Base-by-base conservation (phyloP, 2,797 vertebrate genomes). In the Esox masquinongy region DNA sequence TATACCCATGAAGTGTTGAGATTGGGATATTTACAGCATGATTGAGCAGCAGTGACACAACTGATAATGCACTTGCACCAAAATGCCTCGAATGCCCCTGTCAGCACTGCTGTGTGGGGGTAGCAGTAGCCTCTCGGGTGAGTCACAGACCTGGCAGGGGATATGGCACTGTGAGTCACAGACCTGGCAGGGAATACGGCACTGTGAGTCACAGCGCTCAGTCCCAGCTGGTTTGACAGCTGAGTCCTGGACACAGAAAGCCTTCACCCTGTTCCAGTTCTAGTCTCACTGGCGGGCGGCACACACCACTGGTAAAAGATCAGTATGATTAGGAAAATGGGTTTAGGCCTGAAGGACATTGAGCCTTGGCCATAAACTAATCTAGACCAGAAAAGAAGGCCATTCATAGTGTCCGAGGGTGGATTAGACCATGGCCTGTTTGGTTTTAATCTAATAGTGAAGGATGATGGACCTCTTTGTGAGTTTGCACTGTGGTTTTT, bases 201-300 rank as follows among this genome's bases (percentile, higher is more conserved):
- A 7, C 6, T 5, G 7, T 79, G 70, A 73, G 39, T 76, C 74
- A 80, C n/a, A 56, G 1, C 19, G 0, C 51, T 56, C 51, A 22
- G 51, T 17, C 67, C 34, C 67, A 73, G 66, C 70, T 56, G 66
- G 51, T 19, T 26, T 66, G 36, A 36, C 51, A 79, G 63, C 34
- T 34, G 68, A 63, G 24, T 51, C 19, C 74, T 24, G n/a, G 22
- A 26, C 31, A 75, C 29, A 43, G 51, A 15, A 29, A 56, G 66
- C 63, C 63, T 31, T 29, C 29, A 64, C 63, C 15, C 29, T 59
- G 19, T n/a, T 22, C 53, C n/a, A 11, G n/a, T 8, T 59, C 8
- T 8, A 59, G n/a, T 22, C 53, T 59, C n/a, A 59, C 53, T 24
- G 53, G n/a, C 8, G 19, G 19, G n/a, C 53, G 2, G 2, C 53